Evolutionary conservation across 2,113 vertebrate genomes (phyloP).

Genomic region (Seriola dumerili): DNA sequence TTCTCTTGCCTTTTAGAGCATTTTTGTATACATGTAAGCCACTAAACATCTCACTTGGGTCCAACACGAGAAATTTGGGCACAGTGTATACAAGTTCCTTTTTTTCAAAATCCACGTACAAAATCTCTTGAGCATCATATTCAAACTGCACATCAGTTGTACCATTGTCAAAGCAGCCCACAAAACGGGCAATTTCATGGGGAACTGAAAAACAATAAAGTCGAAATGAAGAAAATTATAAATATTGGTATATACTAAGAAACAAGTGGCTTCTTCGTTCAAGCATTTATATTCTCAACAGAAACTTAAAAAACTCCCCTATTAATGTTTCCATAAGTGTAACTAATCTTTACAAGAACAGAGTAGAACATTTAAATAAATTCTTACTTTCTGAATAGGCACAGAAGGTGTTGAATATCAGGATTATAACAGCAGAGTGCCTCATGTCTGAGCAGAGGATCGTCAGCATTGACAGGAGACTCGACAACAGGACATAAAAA

Average conservation of each 20-base stretch:
- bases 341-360: not conserved
- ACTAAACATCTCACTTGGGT: not conserved
- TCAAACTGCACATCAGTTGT: not conserved
- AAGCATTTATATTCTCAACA: not conserved
- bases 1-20: accelerated
- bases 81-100: slow-evolving; percentile 16
- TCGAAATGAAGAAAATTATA: not conserved
- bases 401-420: slow-evolving; percentile 39
- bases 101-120: slow-evolving; percentile 53
- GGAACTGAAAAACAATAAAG: slow-evolving; percentile 53
- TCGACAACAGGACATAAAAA: not conserved
- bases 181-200: not conserved
- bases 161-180: slow-evolving; percentile 44
- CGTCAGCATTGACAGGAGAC: not conserved
- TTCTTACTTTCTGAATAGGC: slow-evolving; percentile 57
- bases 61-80: not conserved
- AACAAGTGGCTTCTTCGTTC: not conserved
- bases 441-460: slow-evolving; percentile 37
- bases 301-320: not conserved
- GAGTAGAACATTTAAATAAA: not conserved
- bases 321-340: not conserved
- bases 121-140: slow-evolving; percentile 44
- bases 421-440: not conserved
- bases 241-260: not conserved
- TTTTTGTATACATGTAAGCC: accelerated